Percentiles rank a stretch among this genome's conserved stretches.
phyloP scores from a whole-genome alignment of 2,113 vertebrate species.

The Fregata magnificens region DNA sequence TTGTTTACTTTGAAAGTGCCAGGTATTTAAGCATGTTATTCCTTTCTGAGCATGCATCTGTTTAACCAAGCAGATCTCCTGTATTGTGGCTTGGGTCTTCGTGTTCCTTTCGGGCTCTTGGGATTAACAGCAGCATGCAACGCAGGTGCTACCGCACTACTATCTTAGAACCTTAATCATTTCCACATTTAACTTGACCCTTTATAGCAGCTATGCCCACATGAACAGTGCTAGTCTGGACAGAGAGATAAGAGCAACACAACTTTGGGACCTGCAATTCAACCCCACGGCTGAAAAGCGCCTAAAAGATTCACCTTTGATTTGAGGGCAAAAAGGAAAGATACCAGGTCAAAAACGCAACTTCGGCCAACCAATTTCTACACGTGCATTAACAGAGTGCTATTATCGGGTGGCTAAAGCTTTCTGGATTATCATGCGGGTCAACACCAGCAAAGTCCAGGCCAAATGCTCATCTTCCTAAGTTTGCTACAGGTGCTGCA shows the following conservation, averaged over 20 bases:
- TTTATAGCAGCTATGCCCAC: background rate
- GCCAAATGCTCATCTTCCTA: background rate
- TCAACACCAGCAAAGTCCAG: background rate
- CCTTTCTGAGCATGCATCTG: background rate
- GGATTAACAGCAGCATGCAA: background rate
- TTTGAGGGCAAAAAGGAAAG: background rate
- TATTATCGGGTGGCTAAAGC: background rate
- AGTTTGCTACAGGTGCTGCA: background rate
- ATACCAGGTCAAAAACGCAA: background rate
- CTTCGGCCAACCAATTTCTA: background rate
- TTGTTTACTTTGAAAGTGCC: background rate
- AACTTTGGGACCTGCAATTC: background rate
- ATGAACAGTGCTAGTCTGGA: background rate
- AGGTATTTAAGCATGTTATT: background rate
- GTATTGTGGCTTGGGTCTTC: background rate
- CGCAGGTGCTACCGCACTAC: background rate
- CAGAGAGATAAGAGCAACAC: background rate
- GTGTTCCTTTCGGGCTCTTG: background rate
- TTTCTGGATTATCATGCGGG: background rate
- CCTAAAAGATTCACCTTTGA: background rate
- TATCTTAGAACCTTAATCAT: slow-evolving; percentile 6
- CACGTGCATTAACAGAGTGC: background rate
- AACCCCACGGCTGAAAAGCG: background rate
- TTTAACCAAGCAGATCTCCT: background rate
- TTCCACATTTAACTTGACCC: slow-evolving; percentile 18